Evolutionary conservation across 2,888 invertebrate genomes (phyloP).

Genomic region (Sialis lutaria): DNA sequence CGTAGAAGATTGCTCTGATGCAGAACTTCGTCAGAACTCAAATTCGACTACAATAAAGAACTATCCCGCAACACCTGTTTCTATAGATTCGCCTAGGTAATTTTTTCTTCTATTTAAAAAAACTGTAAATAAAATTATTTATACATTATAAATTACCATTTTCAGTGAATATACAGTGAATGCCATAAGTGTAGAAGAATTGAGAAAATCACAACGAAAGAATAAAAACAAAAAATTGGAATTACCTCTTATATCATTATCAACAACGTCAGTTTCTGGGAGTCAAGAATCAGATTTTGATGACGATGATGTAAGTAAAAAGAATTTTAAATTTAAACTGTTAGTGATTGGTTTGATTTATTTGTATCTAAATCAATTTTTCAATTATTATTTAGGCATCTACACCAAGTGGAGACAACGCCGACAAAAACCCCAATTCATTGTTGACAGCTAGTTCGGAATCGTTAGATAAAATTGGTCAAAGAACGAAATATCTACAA

Average conservation of each 20-base stretch:
- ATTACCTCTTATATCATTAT: slow-evolving; percentile 24
- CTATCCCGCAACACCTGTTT: slow-evolving; percentile 46
- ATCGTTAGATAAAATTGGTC: slow-evolving; percentile 36
- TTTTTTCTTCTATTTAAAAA: background rate
- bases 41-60: slow-evolving; percentile 35
- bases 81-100: slow-evolving; percentile 34
- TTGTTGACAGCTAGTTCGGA: slow-evolving; percentile 61
- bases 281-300: slow-evolving; percentile 59
- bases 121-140: slow-evolving; percentile 10
- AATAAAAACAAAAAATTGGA: slow-evolving; percentile 38
- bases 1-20: slow-evolving; percentile 72
- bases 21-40: slow-evolving; percentile 31
- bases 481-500: slow-evolving; percentile 41
- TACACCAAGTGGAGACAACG: slow-evolving; percentile 67
- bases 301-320: slow-evolving; percentile 37
- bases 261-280: slow-evolving; percentile 26
- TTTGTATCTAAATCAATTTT: no score
- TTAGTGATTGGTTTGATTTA: no score
- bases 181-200: slow-evolving; percentile 72
- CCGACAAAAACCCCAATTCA: slow-evolving; percentile 54
- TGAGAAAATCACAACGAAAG: slow-evolving; percentile 56
- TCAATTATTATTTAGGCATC: slow-evolving; percentile 44
- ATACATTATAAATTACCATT: slow-evolving; percentile 12
- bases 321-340: no score
- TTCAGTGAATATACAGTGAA: slow-evolving; percentile 70